These are phyloP conservation scores for Tragelaphus scriptus DNA, from an alignment of 2,113 vertebrate genomes.

Conservation along the genomic window DNA sequence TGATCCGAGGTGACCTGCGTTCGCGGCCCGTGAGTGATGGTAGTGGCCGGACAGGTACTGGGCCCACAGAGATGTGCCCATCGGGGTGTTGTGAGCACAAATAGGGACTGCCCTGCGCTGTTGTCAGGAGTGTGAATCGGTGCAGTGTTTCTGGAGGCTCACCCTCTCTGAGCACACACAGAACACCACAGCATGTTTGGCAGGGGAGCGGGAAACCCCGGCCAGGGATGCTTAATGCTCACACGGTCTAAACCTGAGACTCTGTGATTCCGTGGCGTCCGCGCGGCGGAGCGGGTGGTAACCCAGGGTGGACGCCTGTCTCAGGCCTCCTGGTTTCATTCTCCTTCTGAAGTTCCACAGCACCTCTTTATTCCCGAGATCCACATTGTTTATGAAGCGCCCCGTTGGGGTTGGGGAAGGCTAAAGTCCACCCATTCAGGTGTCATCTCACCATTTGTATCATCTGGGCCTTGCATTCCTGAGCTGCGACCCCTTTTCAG, in stretches of 20 bases:
- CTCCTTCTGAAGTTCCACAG: fast-evolving
- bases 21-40: fast-evolving
- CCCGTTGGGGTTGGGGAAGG: background rate
- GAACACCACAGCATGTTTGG: fast-evolving
- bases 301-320: background rate
- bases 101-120: fast-evolving
- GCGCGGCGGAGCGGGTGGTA: fast-evolving
- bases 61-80: fast-evolving
- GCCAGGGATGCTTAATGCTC: fast-evolving
- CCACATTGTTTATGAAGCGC: fast-evolving
- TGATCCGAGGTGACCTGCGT: too few relatives aligned
- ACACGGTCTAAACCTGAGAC: background rate
- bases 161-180: fast-evolving
- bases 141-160: background rate
- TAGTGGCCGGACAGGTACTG: background rate
- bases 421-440: constrained; percentile 47
- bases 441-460: constrained; percentile 51
- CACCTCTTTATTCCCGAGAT: background rate
- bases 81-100: fast-evolving
- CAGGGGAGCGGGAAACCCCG: fast-evolving
- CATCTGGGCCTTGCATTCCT: background rate
- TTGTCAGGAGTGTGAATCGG: fast-evolving
- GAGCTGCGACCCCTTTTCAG: constrained; percentile 2
- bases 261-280: background rate
- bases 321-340: fast-evolving